A percentile compares a stretch with the other conserved stretches of the same genome.
These are phyloP conservation scores for Formica exsecta DNA, from an alignment of 1,140 invertebrate species.

Conservation along the genomic window DNA sequence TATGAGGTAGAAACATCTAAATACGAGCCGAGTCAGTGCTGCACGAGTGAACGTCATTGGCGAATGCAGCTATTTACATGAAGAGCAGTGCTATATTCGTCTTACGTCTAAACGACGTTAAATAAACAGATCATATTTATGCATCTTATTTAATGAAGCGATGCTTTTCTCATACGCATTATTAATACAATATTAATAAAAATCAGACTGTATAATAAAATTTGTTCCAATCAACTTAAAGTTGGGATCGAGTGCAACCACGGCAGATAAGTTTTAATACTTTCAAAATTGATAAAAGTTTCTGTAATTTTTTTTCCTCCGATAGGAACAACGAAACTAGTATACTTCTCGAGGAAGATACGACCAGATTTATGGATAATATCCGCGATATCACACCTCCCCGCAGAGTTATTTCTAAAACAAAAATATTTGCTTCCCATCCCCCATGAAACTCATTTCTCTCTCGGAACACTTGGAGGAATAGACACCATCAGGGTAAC, in stretches of 20 bases:
- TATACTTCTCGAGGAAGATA: not conserved
- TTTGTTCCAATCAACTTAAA: not conserved
- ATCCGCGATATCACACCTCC: not conserved
- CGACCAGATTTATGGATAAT: slow-evolving; percentile 20
- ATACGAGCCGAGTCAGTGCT: slow-evolving; percentile 72
- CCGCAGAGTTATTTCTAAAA: not conserved
- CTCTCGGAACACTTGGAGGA: slow-evolving; percentile 50
- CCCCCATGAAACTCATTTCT: slow-evolving; percentile 21
- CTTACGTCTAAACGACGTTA: not conserved
- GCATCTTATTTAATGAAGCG: not conserved
- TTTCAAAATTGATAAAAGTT: not conserved
- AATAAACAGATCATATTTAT: not conserved
- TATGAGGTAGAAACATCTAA: slow-evolving; percentile 83
- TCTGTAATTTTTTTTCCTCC: not conserved
- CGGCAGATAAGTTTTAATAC: not conserved
- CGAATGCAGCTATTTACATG: slow-evolving; percentile 17
- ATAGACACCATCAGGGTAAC: slow-evolving; percentile 35
- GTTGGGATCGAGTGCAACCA: not conserved
- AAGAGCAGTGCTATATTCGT: not conserved
- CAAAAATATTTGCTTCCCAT: slow-evolving; percentile 41
- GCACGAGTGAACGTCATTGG: slow-evolving; percentile 65
- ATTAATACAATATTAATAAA: not conserved
- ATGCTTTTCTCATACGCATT: not conserved
- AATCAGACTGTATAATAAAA: too few relatives aligned
- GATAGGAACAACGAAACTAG: not conserved